A percentile compares a stretch with the other conserved stretches of the same genome.
Conservation (phyloP, 2,113 vertebrate genomes). For the Stigmatopora argus region DNA sequence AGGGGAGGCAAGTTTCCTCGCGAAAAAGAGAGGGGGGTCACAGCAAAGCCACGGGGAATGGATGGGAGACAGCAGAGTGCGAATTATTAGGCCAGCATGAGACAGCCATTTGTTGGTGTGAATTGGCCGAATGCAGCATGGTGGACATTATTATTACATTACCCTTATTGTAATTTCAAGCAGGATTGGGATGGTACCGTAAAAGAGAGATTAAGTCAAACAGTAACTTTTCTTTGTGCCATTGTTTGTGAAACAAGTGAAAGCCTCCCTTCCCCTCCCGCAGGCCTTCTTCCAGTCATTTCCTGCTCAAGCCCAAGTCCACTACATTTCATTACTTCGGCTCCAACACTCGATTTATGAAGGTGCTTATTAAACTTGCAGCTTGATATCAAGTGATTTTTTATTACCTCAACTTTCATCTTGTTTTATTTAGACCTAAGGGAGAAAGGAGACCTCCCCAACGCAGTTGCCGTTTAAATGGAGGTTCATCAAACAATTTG, state of each 20-base stretch:
- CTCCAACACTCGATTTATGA: constrained; percentile 59
- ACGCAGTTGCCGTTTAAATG: constrained; percentile 37
- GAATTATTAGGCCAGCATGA: constrained; percentile 43
- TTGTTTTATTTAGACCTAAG: constrained; percentile 55
- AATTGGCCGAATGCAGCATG: constrained; percentile 36
- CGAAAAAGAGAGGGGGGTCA: constrained; percentile 34
- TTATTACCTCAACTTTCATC: constrained; percentile 57
- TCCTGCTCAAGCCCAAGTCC: constrained; percentile 63
- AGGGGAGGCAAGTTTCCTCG: constrained; percentile 63
- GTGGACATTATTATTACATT: constrained; percentile 3
- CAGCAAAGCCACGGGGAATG: constrained; percentile 48
- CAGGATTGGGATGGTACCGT: constrained; percentile 44
- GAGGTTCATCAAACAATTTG: constrained; percentile 44
- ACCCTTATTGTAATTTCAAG: constrained; percentile 33
- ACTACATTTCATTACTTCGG: constrained; percentile 66
- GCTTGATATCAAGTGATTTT: constrained; percentile 64
- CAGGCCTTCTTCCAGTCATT: constrained; percentile 64
- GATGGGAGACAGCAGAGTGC: constrained; percentile 40
- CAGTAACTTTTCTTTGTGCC: constrained; percentile 65
- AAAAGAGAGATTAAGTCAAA: constrained; percentile 44
- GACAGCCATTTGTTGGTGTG: constrained; percentile 47
- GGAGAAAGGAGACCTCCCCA: constrained; percentile 21
- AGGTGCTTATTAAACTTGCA: constrained; percentile 56
- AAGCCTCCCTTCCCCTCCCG: constrained; percentile 52
- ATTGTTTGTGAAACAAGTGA: constrained; percentile 55